Base-by-base conservation (phyloP, 2,888 invertebrate genomes). In the Eupsilia transversa region DNA sequence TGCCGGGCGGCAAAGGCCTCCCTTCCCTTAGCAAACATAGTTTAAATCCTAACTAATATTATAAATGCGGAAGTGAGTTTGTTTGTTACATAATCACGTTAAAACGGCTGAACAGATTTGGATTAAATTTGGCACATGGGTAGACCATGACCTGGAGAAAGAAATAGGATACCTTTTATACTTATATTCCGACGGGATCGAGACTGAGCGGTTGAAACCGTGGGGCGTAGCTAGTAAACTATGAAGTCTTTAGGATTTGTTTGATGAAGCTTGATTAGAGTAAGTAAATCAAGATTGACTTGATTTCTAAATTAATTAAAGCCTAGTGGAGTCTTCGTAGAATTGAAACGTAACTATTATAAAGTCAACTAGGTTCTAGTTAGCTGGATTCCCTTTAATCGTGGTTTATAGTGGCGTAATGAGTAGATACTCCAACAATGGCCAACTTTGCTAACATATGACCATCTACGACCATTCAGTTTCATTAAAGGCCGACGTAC, bases 401-500 rank as follows among this genome's bases (percentile, higher is more conserved):
- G 33, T 41, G n/a, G 23, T 12, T 27, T 41, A 43, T 7, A n/a
- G 30, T 52, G 5, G 14, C 30, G 35, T 43, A 35, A 56, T 17
- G 14, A 57, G 43, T 35, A 23, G 27, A 7, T 30, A 67, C 46
- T 46, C 6, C 46, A 56, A 83, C 59, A 74, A 74, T 65, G 33
- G n/a, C 6, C 7, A 57, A 71, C 60, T 74, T 79, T 41, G 52
- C 35, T 33, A 54, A 61, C 68, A 61, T 74, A 54, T 54, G 64
- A 60, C 35, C 66, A 79, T 64, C 73, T 67, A 83, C 52, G n/a
- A 17, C 56, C 68, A 76, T 77, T 74, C 82, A 69, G 57, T 65
- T 80, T 72, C 68, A 84, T 81, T 74, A 69, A 71, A 68, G 60
- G 67, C 72, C 74, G 67, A 52, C 59, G 64, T 65, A 73, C 77